Percentiles rank a stretch among this genome's conserved stretches.
Conservation (phyloP, 2,113 vertebrate genomes). For the Atractosteus spatula region DNA sequence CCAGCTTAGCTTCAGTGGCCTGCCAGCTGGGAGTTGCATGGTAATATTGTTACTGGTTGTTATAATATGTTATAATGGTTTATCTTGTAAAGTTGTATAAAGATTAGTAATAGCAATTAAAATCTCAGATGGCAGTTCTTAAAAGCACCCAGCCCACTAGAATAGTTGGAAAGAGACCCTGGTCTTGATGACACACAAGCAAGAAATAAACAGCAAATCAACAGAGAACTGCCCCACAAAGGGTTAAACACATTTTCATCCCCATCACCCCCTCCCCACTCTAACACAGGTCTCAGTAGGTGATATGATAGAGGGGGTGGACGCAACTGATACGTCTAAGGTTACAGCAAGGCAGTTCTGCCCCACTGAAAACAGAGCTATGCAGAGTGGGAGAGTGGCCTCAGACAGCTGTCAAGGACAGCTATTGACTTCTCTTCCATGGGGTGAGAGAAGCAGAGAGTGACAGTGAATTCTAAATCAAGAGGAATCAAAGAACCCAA, state of each 20-base stretch:
- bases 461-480: slow-evolving; percentile 67
- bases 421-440: slow-evolving; percentile 69
- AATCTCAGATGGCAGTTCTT: too few species aligned
- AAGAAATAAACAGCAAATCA: neutral
- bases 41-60: too few species aligned
- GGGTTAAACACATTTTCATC: slow-evolving; percentile 44
- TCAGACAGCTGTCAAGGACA: slow-evolving; percentile 80
- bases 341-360: slow-evolving; percentile 69
- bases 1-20: too few species aligned
- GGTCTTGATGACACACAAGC: too few species aligned
- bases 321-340: slow-evolving; percentile 76
- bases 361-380: slow-evolving; percentile 62
- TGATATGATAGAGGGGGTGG: slow-evolving; percentile 66
- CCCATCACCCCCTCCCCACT: slow-evolving; percentile 45
- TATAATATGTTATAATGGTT: too few species aligned
- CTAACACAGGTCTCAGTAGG: slow-evolving; percentile 60
- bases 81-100: too few species aligned
- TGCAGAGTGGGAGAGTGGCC: slow-evolving; percentile 63
- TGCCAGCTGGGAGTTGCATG: too few species aligned
- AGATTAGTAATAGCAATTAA: too few species aligned
- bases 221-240: slow-evolving; percentile 39
- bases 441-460: slow-evolving; percentile 62
- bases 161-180: too few species aligned
- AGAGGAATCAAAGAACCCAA: slow-evolving; percentile 45
- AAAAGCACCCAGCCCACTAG: too few species aligned